Evolutionary conservation across 2,113 vertebrate genomes (phyloP), one percentile per base, ranked within the genome.

Genomic region (Sigmodon hispidus): DNA sequence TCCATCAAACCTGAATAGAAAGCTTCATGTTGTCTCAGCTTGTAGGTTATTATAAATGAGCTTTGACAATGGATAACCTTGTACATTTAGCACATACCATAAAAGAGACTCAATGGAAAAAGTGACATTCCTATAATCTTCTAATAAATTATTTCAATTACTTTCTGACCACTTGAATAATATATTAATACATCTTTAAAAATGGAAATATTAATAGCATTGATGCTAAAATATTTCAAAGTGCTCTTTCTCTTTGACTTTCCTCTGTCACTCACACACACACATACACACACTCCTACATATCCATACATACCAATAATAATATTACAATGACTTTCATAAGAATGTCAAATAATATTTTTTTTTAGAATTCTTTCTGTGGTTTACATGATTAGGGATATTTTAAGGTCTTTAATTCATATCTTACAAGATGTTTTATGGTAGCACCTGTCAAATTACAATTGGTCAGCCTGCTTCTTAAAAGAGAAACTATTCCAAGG

Each of bases 141-240:
- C 16, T 50, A 50, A 80, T 77, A 77, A 92, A 67, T 45, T 59
- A 29, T 26, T 93, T 87, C 73, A 36, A 21, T 70, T 95, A 7
- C 15, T n/a, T 91, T 91, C 45, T 95, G 45, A 17, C 77, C n/a
- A 63, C 21, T 87, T 90, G 77, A 63, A 70, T 43, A 89, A 43
- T 70, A 89, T 91, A 80, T 55, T 65, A 73, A 22, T 15, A 63
- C 1, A 87, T 92, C 36, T 84, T 48, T 91, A 61, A 87, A 95
- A 89, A 50, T 43, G 48, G 91, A 97, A 93, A 61, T n/a, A 72
- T 31, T 15, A 70, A 61, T 79, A 79, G 29, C 59, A 95, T 91
- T 91, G 6, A 73, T 91, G 43, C 13, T 91, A 86, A 90, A 93
- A 77, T 6, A 22, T 90, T 95, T 70, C 36, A 50, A 94, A 93